These are phyloP conservation scores for Condylostylus longicornis DNA, from an alignment of 1,140 invertebrate genomes.

Conservation along the genomic window DNA sequence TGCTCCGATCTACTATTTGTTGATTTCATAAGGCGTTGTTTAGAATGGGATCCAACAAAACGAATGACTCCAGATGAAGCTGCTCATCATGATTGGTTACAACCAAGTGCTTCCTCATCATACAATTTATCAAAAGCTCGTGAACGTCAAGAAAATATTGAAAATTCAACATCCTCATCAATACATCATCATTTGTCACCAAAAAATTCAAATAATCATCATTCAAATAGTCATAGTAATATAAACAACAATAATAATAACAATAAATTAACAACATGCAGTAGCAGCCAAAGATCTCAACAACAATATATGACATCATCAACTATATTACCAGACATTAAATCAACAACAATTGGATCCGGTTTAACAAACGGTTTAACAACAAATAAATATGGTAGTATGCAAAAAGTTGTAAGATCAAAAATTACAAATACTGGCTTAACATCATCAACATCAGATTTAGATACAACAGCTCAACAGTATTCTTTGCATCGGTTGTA, in stretches of 20 bases:
- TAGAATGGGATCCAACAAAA: slow-evolving; percentile 89
- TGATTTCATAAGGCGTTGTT: slow-evolving; percentile 81
- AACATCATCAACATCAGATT: slow-evolving; percentile 26
- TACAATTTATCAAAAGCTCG: slow-evolving; percentile 16
- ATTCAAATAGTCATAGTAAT: no score
- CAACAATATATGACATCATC: background rate
- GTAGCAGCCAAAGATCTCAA: slow-evolving; percentile 9
- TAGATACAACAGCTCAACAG: slow-evolving; percentile 29
- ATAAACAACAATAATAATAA: background rate
- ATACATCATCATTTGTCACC: background rate
- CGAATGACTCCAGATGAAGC: slow-evolving; percentile 87
- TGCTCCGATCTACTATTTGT: slow-evolving; percentile 83
- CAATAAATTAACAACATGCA: slow-evolving; percentile 6
- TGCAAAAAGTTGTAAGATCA: slow-evolving; percentile 29
- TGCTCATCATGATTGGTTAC: slow-evolving; percentile 59
- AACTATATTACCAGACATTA: slow-evolving; percentile 24
- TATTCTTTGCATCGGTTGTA: slow-evolving; percentile 29
- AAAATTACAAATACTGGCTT: slow-evolving; percentile 18
- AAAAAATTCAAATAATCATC: background rate
- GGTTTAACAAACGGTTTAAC: no score
- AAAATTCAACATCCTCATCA: background rate
- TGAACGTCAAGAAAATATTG: slow-evolving; percentile 8
- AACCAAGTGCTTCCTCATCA: slow-evolving; percentile 28
- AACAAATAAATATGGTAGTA: slow-evolving; percentile 29
- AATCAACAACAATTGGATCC: slow-evolving; percentile 23